Evolutionary conservation across 2,113 vertebrate genomes (phyloP), one percentile per base, ranked within the genome.

Genomic region (Stegostoma tigrinum): DNA sequence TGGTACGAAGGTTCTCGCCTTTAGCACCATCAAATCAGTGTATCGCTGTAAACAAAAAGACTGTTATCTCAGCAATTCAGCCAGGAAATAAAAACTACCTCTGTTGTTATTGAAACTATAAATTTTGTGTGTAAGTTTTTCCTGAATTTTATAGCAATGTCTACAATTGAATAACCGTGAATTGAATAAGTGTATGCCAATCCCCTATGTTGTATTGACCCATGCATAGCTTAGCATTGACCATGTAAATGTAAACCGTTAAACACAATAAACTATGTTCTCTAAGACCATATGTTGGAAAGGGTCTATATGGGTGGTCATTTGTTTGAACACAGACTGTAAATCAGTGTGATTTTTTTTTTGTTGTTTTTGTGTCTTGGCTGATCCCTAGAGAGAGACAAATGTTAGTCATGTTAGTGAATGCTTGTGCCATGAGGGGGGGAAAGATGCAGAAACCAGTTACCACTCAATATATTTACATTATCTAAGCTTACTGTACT

Each of bases 241-340:
- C 24, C 94, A 95, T 95, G 94, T 95, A 95, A 95, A 95, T 95
- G 94, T 95, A 95, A 95, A 95, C 10, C 67, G 15, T 66, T 94
- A 95, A 95, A 95, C 72, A 72, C 42, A 95, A 95, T 95, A 95
- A 95, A 95, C 68, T 95, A 52, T 72, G 14, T 95, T 95, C 68
- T 95, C 94, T 75, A 72, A 95, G 94, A 95, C 94, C 94, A 95
- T 42, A 95, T 95, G 94, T 95, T 95, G 94, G 94, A 75, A 70
- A 95, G 94, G 68, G 70, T 95, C 67, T 95, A 95, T 95, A 95
- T 95, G 94, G 94, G 94, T 95, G 38, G 10, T 95, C 94, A 72
- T 96, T 98, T 98, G 98, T 98, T 98, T 98, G 98, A 98, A 98
- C 97, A 95, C 98, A 98, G 97, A 98, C 98, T 97, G 97, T 97